Conservation (phyloP, 2,888 invertebrate genomes). For the Microdon myrmicae region DNA sequence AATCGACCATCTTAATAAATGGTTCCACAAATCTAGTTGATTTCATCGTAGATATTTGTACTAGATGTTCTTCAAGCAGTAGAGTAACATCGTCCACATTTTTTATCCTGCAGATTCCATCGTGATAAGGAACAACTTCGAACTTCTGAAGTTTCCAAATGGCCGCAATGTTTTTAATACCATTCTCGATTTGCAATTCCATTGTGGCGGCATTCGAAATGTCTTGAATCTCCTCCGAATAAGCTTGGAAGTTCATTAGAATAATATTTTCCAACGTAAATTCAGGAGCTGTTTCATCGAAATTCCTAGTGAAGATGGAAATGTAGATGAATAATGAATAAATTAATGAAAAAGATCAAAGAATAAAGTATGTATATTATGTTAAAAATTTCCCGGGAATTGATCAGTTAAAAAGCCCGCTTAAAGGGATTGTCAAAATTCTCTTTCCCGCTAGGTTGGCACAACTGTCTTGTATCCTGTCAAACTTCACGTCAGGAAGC, state of each 20-base stretch:
- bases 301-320: conserved; percentile 69
- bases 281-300: conserved; percentile 80
- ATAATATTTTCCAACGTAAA: conserved; percentile 86
- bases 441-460: no score
- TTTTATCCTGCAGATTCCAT: conserved; percentile 76
- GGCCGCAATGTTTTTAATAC: conserved; percentile 76
- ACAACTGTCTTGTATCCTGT: no score
- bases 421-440: no score
- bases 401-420: no score
- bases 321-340: neutral
- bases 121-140: conserved; percentile 78
- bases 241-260: conserved; percentile 82
- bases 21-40: conserved; percentile 88
- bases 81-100: conserved; percentile 82
- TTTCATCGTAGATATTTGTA: conserved; percentile 87
- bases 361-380: neutral
- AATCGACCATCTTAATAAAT: conserved; percentile 83
- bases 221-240: conserved; percentile 83
- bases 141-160: conserved; percentile 79
- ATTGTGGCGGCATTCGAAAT: conserved; percentile 89
- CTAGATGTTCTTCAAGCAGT: conserved; percentile 83
- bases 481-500: no score
- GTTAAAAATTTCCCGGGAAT: no score
- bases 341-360: neutral
- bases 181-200: conserved; percentile 86